Evolutionary conservation across 2,888 invertebrate genomes (phyloP), one percentile per base, ranked within the genome.

Genomic region (Coelogynopora nodosa): DNA sequence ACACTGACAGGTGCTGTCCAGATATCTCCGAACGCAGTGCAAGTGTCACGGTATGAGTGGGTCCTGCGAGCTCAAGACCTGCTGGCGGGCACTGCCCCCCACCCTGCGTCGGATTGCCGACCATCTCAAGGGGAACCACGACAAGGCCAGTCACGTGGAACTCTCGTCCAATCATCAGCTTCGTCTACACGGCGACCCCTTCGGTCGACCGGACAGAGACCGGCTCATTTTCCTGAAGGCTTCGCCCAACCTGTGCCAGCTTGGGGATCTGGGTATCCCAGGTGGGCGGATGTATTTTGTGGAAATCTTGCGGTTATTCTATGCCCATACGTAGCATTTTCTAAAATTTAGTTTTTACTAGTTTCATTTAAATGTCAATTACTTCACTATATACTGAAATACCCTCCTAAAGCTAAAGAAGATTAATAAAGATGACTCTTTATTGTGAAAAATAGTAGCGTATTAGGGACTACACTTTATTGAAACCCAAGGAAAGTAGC

Each of bases 21-120:
- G 90, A n/a, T 93, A 92, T 87, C 90, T 93, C 29, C 90, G 90
- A 87, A 92, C 95, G 86, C 96, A 96, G 81, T 97, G 97, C 93
- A 97, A 97, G 92, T 97, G 97, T 91, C 97, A 97, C 90, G 97
- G 97, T 0, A 96, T 97, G 88, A 97, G 96, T 0, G 97, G 97
- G 13, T 97, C 97, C 67, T 97, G 97, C 93, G 96, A 96, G 90
- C 94, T 97, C 90, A 95, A 97, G 91, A 97, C 97, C 0, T 97
- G 97, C 92, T 97, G 97, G 97, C 96, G 97, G 91, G 96, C 97
- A 90, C 93, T 97, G 87, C 95, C 96, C 23, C 94, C 95, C 86
- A n/a, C n/a, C n/a, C 96, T 97, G 93, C 93, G 96, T 90, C 96
- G 96, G 93, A 95, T 97, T 88, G 97, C 97, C 86, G 95, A 96